A percentile compares a stretch with the other conserved stretches of the same genome.
Conservation (phyloP, 2,113 vertebrate genomes). For the Gallinago jamesoni region DNA sequence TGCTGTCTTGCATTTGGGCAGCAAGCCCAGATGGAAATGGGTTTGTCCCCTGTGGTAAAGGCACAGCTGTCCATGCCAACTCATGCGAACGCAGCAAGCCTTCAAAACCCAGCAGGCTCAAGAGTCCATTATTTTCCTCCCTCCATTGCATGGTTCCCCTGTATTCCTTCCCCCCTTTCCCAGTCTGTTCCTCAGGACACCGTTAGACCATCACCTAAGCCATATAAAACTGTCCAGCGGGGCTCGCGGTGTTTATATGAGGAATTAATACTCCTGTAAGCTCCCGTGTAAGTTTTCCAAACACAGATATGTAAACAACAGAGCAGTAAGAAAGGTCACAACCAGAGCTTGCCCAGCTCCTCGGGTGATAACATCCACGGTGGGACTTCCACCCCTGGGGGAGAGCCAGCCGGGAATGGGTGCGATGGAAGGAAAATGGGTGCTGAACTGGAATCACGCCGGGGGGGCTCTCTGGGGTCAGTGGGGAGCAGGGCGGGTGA, state of each 20-base stretch:
- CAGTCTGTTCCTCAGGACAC: background rate
- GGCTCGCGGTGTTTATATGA: background rate
- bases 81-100: background rate
- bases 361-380: background rate
- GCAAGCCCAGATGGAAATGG: background rate
- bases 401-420: background rate
- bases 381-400: background rate
- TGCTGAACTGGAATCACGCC: background rate
- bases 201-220: background rate
- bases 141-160: accelerated
- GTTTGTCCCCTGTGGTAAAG: background rate
- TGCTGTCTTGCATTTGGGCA: background rate
- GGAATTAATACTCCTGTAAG: constrained; percentile 1
- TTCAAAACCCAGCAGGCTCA: background rate
- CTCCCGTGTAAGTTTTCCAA: background rate
- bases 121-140: background rate
- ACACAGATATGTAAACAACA: background rate
- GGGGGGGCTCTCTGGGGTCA: background rate
- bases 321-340: background rate
- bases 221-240: background rate
- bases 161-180: too few species aligned
- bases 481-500: background rate
- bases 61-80: background rate
- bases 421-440: background rate
- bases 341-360: background rate